Evolutionary conservation across 2,888 invertebrate genomes (phyloP), one percentile per base, ranked within the genome.

Genomic region (Philopedon plagiatum): DNA sequence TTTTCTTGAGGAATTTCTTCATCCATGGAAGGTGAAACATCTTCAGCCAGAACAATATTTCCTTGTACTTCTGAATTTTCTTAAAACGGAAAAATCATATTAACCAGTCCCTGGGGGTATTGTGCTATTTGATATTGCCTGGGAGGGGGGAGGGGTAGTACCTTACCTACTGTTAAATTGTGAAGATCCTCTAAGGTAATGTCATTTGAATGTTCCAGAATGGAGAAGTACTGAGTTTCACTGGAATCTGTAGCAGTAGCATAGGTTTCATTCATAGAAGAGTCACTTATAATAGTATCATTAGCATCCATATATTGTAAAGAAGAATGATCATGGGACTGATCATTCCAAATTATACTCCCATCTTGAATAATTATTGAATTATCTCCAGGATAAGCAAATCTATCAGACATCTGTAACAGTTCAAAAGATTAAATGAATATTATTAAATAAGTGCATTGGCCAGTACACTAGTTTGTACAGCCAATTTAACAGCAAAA

Each of bases 171-270:
- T 23, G 76, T 75, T 21, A 75, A 44, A 68, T 77, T 78, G 11
- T 72, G 70, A 8, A 81, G 68, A 64, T 82, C 81, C 41, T 80
- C 79, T 26, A 82, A 72, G 34, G 80, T 78, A 1, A 78, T 74
- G 62, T 83, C 80, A 63, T 75, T 75, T n/a, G 81, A 76, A 4
- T 78, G 74, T 60, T 84, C 83, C 19, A 85, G 69, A 21, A 84
- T 80, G 4, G 85, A 84, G 60, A 84, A 80, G 76, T 85, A 85
- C 62, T 82, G 82, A 11, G 83, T 83, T 44, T 80, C 78, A 67
- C 81, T 80, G 11, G 80, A 81, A 15, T 80, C 83, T 54, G 79
- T 77, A 8, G 83, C 82, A 7, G 84, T 82, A 41, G 78, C 78
- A 76, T 82, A 85, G 23, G 77, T 77, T 62, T 84, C 84, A 72